Percentiles rank a stretch among this genome's conserved stretches.
Evolutionary conservation across 2,113 vertebrate species (phyloP).

Genomic region (Nyctereutes procyonoides): DNA sequence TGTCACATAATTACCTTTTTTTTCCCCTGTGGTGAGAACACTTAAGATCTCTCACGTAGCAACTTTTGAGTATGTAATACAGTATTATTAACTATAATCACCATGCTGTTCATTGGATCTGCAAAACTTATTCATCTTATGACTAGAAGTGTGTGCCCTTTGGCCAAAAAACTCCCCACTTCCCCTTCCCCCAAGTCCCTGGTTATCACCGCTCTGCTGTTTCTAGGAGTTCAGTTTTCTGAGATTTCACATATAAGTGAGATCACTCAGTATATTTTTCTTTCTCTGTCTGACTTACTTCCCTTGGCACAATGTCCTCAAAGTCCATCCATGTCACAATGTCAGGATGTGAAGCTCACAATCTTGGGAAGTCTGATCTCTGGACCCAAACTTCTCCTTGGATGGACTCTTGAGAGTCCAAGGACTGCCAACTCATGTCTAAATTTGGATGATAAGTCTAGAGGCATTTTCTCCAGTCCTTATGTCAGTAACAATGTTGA

Average conservation of each 20-base stretch:
- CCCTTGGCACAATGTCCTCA: not conserved
- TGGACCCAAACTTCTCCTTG: not conserved
- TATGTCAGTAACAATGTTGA: not conserved
- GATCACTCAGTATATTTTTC: not conserved
- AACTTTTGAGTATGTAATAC: not conserved
- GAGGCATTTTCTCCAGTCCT: not conserved
- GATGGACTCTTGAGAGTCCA: not conserved
- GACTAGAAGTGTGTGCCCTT: not conserved
- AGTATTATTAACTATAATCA: not conserved
- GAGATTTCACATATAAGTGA: not conserved
- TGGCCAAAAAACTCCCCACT: not conserved
- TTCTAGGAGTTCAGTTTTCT: not conserved
- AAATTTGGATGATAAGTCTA: not conserved
- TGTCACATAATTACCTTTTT: not conserved
- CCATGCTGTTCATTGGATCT: not conserved
- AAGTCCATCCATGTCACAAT: not conserved
- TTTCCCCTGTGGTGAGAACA: not conserved
- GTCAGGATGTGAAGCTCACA: not conserved
- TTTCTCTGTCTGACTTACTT: not conserved
- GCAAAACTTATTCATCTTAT: not conserved
- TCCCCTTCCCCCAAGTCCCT: not conserved
- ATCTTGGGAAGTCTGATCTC: not conserved
- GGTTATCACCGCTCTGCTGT: not conserved
- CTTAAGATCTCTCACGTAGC: not conserved
- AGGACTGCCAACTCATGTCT: not conserved